phyloP scores from a whole-genome alignment of 35 echinoderm and acorn worm genomes.

The Acanthaster planci region DNA sequence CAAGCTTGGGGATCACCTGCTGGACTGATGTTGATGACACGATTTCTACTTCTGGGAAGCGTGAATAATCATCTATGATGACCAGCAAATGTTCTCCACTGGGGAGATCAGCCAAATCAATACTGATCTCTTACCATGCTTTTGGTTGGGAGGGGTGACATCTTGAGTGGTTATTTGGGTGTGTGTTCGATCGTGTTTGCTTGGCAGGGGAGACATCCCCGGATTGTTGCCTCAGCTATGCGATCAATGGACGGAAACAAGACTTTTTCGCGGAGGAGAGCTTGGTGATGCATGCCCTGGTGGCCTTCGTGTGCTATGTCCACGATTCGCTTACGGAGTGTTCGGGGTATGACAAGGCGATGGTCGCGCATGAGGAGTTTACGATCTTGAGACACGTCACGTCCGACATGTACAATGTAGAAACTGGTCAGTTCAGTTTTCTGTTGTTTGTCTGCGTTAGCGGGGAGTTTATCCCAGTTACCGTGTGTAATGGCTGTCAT shows the following conservation, averaged over 20 bases:
- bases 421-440: not conserved
- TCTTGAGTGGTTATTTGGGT: slow-evolving; percentile 15
- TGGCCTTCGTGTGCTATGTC: slow-evolving; percentile 55
- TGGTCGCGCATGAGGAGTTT: no score
- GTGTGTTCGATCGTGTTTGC: no score
- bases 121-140: slow-evolving; percentile 24
- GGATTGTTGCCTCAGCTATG: no score
- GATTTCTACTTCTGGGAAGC: no score
- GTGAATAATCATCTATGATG: no score
- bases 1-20: no score
- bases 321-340: slow-evolving; percentile 23
- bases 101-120: slow-evolving; percentile 46
- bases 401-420: not conserved
- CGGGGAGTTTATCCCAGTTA: slow-evolving; percentile 15
- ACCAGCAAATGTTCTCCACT: slow-evolving; percentile 42
- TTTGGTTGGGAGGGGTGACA: slow-evolving; percentile 31
- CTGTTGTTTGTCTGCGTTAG: not conserved
- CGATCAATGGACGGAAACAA: slow-evolving; percentile 58
- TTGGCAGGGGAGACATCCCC: no score
- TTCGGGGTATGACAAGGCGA: slow-evolving; percentile 33
- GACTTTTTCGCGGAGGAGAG: no score
- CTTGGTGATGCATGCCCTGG: no score
- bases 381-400: not conserved
- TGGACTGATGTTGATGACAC: no score
- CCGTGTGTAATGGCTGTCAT: slow-evolving; percentile 14